Conservation (phyloP, 37 sponge, comb jelly and placozoan genomes). For the Axinella damicornis region DNA sequence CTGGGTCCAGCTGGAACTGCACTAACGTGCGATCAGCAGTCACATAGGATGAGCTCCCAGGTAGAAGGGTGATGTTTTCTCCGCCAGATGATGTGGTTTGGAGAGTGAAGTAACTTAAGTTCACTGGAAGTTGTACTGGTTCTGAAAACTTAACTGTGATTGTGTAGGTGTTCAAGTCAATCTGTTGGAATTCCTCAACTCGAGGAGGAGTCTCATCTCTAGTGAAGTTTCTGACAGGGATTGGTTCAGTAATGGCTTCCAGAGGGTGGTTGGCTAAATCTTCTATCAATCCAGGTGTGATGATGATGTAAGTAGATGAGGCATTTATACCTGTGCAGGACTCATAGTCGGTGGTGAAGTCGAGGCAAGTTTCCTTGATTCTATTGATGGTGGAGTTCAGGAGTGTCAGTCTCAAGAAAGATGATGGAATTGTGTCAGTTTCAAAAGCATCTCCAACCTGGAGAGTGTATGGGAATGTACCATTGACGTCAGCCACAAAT, state of each 20-base stretch:
- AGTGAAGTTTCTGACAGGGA: constrained; percentile 32
- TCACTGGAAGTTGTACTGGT: constrained; percentile 69
- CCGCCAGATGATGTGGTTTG: constrained; percentile 46
- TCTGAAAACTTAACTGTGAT: constrained; percentile 69
- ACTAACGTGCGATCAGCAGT: constrained; percentile 50
- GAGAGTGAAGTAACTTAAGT: constrained; percentile 53
- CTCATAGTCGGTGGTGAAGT: constrained; percentile 17
- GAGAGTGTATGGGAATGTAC: constrained; percentile 69
- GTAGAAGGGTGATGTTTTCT: constrained; percentile 20
- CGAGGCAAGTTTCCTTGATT: constrained; percentile 49
- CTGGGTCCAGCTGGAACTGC: constrained; percentile 35
- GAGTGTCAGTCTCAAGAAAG: constrained; percentile 36
- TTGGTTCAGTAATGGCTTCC: constrained; percentile 22
- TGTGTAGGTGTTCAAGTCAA: constrained; percentile 49
- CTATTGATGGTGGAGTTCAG: constrained; percentile 48
- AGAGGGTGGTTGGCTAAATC: constrained; percentile 14
- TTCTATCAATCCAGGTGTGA: constrained; percentile 42
- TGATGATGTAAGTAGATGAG: constrained; percentile 48
- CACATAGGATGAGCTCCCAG: constrained; percentile 32
- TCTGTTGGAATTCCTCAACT: constrained; percentile 23
- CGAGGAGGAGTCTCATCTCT: constrained; percentile 41
- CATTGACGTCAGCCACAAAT: constrained; percentile 65
- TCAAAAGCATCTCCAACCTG: constrained; percentile 33
- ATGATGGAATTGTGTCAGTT: constrained; percentile 16
- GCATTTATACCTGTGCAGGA: constrained; percentile 53